These are phyloP conservation scores for Caenorhabditis zanzibari DNA, from an alignment of 2,888 invertebrate species.

Conservation along the genomic window DNA sequence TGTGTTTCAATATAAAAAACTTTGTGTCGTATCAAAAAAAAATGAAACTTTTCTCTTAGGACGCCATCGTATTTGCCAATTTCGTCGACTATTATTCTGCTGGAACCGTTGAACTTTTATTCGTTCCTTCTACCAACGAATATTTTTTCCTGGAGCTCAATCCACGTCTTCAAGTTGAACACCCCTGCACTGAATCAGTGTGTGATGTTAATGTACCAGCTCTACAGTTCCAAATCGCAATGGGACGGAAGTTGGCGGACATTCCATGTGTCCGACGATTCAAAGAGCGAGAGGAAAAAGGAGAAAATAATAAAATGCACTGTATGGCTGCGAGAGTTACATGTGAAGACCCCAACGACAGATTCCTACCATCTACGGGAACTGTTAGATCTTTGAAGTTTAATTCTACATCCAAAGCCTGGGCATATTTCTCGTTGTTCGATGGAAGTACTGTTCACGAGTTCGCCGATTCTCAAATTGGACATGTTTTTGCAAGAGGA, in stretches of 20 bases:
- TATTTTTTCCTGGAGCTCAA: conserved; percentile 98
- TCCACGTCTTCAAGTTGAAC: conserved; percentile 92
- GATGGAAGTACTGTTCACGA: conserved; percentile 98
- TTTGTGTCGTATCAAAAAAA: not conserved
- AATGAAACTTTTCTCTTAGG: conserved; percentile 85
- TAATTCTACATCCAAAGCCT: conserved; percentile 98
- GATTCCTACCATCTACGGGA: conserved; percentile 85
- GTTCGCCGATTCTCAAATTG: conserved; percentile 99
- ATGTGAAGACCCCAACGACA: conserved; percentile 87
- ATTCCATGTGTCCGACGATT: conserved; percentile 42
- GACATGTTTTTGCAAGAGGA: conserved; percentile 99
- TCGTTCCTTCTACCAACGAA: conserved; percentile 88
- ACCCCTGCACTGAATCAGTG: conserved; percentile 99
- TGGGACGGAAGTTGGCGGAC: conserved; percentile 88
- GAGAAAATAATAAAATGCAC: conserved; percentile 30
- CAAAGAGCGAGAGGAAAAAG: conserved; percentile 21
- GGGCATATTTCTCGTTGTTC: conserved; percentile 99
- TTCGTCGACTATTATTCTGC: conserved; percentile 99
- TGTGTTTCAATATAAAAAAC: not conserved
- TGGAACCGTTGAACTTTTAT: conserved; percentile 98
- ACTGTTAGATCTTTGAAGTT: conserved; percentile 96
- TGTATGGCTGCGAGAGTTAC: conserved; percentile 95
- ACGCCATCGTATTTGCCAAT: conserved; percentile 96
- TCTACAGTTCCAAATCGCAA: conserved; percentile 96
- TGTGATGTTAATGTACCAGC: conserved; percentile 98